These are phyloP conservation scores for Steinernema khuongi DNA, from an alignment of 1,140 invertebrate genomes.

Conservation along the genomic window DNA sequence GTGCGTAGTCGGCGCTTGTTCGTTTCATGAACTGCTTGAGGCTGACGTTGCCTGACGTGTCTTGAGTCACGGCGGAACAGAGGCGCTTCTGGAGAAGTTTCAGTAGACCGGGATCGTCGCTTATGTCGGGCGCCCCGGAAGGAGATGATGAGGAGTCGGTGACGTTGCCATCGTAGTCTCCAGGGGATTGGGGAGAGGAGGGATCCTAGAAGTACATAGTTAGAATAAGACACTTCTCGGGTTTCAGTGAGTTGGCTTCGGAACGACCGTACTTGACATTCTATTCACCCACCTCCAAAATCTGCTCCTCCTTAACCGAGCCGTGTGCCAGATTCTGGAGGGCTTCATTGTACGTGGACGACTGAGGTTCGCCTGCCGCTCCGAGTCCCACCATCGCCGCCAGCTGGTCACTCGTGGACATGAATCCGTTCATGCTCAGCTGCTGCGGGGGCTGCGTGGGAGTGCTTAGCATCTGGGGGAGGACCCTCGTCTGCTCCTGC, in stretches of 20 bases:
- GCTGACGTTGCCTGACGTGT: conserved; percentile 1
- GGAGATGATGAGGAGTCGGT: neutral
- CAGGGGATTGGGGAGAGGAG: neutral
- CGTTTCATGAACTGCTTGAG: neutral
- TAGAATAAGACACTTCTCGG: too few species aligned
- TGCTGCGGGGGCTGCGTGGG: neutral
- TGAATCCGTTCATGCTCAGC: neutral
- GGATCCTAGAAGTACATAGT: too few species aligned
- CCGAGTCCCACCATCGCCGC: conserved; percentile 1
- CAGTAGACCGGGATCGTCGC: neutral
- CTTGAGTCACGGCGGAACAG: neutral
- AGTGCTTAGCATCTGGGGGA: neutral
- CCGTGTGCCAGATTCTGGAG: conserved; percentile 7
- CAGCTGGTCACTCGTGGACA: neutral
- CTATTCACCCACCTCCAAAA: too few species aligned
- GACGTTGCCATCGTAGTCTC: neutral
- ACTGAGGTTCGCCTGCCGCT: neutral
- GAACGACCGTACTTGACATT: too few species aligned
- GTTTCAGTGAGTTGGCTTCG: too few species aligned
- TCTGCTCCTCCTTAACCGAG: neutral
- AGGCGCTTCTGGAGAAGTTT: conserved; percentile 9
- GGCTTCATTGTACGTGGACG: neutral
- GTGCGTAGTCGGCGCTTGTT: neutral
- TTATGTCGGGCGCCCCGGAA: neutral
- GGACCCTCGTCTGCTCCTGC: neutral